phyloP scores from a whole-genome alignment of 37 sponge, comb jelly and placozoan genomes.

The Beroe forskalii region DNA sequence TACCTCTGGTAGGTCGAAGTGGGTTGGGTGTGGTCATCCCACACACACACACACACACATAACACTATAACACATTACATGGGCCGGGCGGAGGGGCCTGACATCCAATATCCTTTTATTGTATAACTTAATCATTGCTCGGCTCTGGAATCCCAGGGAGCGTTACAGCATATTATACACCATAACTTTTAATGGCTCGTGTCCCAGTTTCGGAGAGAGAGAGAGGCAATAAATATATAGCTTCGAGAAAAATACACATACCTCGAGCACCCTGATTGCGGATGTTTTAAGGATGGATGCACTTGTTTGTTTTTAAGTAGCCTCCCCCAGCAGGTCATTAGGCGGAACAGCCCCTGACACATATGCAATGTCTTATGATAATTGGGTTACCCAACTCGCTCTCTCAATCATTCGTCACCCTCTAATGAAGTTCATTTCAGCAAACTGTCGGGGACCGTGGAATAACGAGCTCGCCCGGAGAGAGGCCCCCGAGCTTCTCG shows the following conservation, averaged over 20 bases:
- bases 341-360: too few relatives aligned
- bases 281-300: too few relatives aligned
- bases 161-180: not conserved
- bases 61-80: too few relatives aligned
- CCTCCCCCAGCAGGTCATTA: too few relatives aligned
- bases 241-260: not conserved
- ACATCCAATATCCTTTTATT: conserved; percentile 32
- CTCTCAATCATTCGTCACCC: not conserved
- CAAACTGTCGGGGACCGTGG: conserved; percentile 35
- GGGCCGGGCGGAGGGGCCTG: not conserved
- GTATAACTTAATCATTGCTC: conserved; percentile 25
- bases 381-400: too few relatives aligned
- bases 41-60: not conserved
- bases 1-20: not conserved
- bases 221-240: not conserved
- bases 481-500: conserved; percentile 35
- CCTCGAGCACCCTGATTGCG: too few relatives aligned
- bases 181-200: conserved; percentile 19
- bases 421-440: conserved; percentile 6
- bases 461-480: conserved; percentile 13
- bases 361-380: not conserved
- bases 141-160: conserved; percentile 11
- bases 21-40: not conserved
- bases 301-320: too few relatives aligned
- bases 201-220: conserved; percentile 1